A percentile compares a stretch with the other conserved stretches of the same genome.
These are phyloP conservation scores for Penaeus indicus DNA, from an alignment of 1,140 invertebrate species.

Conservation along the genomic window DNA sequence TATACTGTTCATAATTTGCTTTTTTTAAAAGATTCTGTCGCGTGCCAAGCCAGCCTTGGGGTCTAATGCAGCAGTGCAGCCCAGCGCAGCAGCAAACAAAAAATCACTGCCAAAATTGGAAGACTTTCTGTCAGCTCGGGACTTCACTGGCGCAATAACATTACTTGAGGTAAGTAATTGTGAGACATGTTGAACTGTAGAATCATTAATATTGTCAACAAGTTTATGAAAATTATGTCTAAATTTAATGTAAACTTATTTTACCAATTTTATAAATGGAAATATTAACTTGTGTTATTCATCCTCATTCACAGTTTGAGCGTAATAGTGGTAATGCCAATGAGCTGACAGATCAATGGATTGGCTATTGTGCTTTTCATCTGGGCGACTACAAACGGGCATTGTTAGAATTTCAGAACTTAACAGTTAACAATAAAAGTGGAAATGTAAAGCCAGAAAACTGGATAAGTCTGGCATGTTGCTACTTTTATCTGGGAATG, in stretches of 20 bases:
- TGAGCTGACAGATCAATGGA: slow-evolving; percentile 84
- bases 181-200: slow-evolving; percentile 7
- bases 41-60: slow-evolving; percentile 67
- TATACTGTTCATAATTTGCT: not conserved
- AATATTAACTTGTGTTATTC: slow-evolving; percentile 26
- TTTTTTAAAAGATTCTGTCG: slow-evolving; percentile 65
- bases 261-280: slow-evolving; percentile 3
- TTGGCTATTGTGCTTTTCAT: slow-evolving; percentile 95
- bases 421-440: slow-evolving; percentile 65
- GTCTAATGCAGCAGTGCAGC: slow-evolving; percentile 45
- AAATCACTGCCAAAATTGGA: slow-evolving; percentile 83
- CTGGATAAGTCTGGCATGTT: slow-evolving; percentile 88
- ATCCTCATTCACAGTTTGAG: slow-evolving; percentile 71
- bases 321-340: slow-evolving; percentile 74
- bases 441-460: slow-evolving; percentile 69
- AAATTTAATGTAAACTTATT: not conserved
- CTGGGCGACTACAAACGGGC: slow-evolving; percentile 92
- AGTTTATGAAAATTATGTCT: too few species aligned
- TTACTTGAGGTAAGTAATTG: slow-evolving; percentile 82
- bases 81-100: slow-evolving; percentile 52
- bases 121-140: slow-evolving; percentile 88
- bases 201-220: not conserved
- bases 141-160: slow-evolving; percentile 95
- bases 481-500: slow-evolving; percentile 94
- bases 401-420: slow-evolving; percentile 65